These are phyloP conservation scores for Tortricodes alternella DNA, from an alignment of 2,888 invertebrate species.

Conservation along the genomic window DNA sequence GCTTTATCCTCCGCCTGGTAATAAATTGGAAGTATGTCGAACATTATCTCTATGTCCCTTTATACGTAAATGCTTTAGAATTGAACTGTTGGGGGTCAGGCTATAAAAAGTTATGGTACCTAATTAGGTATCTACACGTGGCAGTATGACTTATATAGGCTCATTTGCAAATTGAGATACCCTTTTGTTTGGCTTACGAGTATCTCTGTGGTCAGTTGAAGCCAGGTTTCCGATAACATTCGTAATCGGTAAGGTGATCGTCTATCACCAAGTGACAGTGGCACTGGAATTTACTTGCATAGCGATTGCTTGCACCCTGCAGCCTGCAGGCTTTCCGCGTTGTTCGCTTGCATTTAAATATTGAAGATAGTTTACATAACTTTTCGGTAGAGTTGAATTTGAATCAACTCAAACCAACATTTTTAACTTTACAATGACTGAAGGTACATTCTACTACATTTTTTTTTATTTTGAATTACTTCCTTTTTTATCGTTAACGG, in stretches of 20 bases:
- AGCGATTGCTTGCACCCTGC: neutral
- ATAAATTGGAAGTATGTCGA: neutral
- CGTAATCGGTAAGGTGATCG: conserved; percentile 7
- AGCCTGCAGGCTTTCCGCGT: too few species aligned
- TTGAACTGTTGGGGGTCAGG: neutral
- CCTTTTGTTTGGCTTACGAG: conserved; percentile 6
- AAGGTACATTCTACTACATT: too few species aligned
- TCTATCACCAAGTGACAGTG: conserved; percentile 5
- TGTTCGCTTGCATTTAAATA: too few species aligned
- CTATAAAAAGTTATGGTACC: conserved; percentile 8
- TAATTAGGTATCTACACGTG: neutral
- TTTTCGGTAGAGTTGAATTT: too few species aligned
- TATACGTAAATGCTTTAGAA: too few species aligned
- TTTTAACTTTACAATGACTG: too few species aligned
- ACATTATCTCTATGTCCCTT: conserved; percentile 3
- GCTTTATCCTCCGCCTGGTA: neutral
- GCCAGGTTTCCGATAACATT: neutral
- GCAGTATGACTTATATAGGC: neutral
- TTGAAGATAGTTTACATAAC: too few species aligned
- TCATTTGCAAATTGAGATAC: neutral
- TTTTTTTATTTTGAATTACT: too few species aligned
- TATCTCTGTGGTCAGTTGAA: neutral
- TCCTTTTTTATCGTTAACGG: too few species aligned
- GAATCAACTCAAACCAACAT: too few species aligned
- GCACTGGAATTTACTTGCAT: neutral